Evolutionary conservation across 2,888 invertebrate genomes (phyloP).

Genomic region (Volucella inflata): DNA sequence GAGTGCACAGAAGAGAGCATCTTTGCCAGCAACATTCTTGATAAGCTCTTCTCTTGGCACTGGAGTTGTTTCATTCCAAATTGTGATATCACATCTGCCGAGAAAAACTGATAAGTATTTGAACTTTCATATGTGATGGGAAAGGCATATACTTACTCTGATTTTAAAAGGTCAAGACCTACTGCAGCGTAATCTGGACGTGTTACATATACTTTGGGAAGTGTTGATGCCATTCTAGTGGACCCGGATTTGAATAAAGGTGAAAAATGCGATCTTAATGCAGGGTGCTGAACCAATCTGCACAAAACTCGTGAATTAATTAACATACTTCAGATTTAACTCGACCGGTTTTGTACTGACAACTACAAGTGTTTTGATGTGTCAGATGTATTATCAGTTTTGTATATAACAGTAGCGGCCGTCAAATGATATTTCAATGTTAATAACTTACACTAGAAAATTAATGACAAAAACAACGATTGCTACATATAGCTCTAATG

Average conservation of each 20-base stretch:
- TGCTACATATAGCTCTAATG: no score
- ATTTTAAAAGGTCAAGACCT: conserved; percentile 85
- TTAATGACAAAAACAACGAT: background rate
- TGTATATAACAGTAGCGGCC: conserved; percentile 23
- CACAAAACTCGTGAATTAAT: conserved; percentile 19
- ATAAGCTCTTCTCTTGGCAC: conserved; percentile 89
- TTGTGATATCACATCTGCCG: conserved; percentile 85
- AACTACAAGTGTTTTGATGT: background rate
- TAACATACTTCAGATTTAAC: conserved; percentile 21
- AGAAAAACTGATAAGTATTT: conserved; percentile 15
- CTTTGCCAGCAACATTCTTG: conserved; percentile 88
- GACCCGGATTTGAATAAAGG: conserved; percentile 1
- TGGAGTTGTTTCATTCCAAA: conserved; percentile 86
- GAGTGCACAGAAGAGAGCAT: conserved; percentile 91
- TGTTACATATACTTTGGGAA: conserved; percentile 86
- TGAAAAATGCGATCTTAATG: background rate
- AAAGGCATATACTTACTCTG: conserved; percentile 84
- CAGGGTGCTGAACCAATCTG: background rate
- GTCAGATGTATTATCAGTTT: conserved; percentile 26
- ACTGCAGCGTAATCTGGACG: conserved; percentile 86
- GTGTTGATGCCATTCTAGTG: conserved; percentile 39
- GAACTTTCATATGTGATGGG: background rate
- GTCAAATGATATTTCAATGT: background rate
- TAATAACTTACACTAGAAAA: background rate
- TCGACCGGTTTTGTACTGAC: conserved; percentile 19